Base-by-base conservation (phyloP, 2,113 vertebrate genomes). In the Lasiurus borealis region DNA sequence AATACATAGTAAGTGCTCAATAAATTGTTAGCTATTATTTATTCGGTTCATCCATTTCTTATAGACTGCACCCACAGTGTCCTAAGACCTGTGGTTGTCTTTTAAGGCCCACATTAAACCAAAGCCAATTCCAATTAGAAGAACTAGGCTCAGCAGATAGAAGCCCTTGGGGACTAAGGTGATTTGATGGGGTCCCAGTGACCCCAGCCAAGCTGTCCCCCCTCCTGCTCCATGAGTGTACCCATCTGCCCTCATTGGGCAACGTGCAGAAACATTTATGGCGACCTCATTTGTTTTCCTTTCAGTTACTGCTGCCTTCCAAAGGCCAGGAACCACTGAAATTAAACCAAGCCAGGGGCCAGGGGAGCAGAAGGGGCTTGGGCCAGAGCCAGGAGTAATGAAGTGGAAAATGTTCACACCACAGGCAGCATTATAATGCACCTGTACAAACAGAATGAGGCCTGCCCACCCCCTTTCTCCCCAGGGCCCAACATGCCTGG, bases 401-500 rank as follows among this genome's bases (percentile, higher is more conserved):
- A 98, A 98, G 98, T 98, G 98, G 98, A 99, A 99, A 98, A 98
- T 98, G 98, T 98, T 98, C 98, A 98, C 98, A 94, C 93, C 97
- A 97, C 96, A 59, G 59, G 97, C 98, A 96, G 97, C 97, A 92
- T 97, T 98, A 98, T 97, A 97, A 96, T 96, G 81, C 95, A 99
- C 98, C 98, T 98, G 98, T 98, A 98, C 98, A 99, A 99, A 99
- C 97, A 99, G 89, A 98, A 95, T 91, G 96, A 97, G 98, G 96
- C 98, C 98, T 97, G 85, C 90, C 86, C 86, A 96, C 88, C 95
- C 97, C 87, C 96, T 94, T 97, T 97, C 84, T 85, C 57, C 95
- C 2, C 1, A 80, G 69, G 77, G 81, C 96, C 90, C 94, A 78
- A 66, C 73, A 68, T 14, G 85, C 82, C 91, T 85, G 19, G 12